Evolutionary conservation across 2,888 invertebrate genomes (phyloP).

Genomic region (Halictus quadricinctus): DNA sequence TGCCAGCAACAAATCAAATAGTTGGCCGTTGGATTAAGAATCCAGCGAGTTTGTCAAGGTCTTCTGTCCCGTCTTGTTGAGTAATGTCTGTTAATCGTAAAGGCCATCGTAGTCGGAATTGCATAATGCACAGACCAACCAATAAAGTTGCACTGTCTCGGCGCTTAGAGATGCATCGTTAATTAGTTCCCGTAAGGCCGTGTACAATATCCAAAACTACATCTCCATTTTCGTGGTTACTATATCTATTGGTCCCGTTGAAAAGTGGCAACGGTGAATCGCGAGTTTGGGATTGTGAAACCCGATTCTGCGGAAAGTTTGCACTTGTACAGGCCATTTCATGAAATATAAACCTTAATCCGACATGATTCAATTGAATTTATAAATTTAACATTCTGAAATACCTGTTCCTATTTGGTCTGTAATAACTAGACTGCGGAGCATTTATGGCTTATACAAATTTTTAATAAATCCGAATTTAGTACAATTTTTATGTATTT

Average conservation of each 20-base stretch:
- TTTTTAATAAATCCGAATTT: no score
- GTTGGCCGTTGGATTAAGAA: slow-evolving; percentile 32
- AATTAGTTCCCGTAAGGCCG: slow-evolving; percentile 28
- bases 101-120: slow-evolving; percentile 54
- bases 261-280: background rate
- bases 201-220: background rate
- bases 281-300: slow-evolving; percentile 1
- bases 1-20: slow-evolving; percentile 28
- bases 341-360: background rate
- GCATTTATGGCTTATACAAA: no score
- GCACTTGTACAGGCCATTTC: background rate
- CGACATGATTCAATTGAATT: background rate
- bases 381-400: background rate
- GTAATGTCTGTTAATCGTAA: slow-evolving; percentile 54
- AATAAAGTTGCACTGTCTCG: slow-evolving; percentile 40
- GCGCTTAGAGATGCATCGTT: background rate
- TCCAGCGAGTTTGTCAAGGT: slow-evolving; percentile 52
- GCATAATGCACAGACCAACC: slow-evolving; percentile 49
- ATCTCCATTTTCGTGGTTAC: background rate
- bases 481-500: no score
- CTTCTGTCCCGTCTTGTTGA: slow-evolving; percentile 53
- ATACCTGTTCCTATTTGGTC: background rate
- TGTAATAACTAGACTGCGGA: background rate
- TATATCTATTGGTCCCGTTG: background rate
- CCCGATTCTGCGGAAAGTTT: background rate